Evolutionary conservation across 2,113 vertebrate genomes (phyloP).

Genomic region (Notarius quadriscutis): DNA sequence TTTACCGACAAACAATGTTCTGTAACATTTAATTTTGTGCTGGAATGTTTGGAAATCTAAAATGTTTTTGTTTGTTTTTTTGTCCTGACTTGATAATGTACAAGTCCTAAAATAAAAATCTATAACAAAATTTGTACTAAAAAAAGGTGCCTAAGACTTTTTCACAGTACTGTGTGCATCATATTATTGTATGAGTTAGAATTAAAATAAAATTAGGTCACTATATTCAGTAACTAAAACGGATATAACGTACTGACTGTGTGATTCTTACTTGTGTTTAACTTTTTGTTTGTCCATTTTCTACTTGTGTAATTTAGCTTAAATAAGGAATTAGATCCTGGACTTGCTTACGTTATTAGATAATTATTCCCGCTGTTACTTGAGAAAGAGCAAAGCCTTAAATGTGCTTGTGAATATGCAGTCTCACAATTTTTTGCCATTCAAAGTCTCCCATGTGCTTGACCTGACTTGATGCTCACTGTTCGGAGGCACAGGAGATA

Average conservation of each 20-base stretch:
- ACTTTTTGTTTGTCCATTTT: background rate
- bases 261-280: background rate
- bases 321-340: background rate
- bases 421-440: slow-evolving; percentile 56
- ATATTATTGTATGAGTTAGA: too few species aligned
- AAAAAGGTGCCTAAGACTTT: too few species aligned
- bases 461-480: slow-evolving; percentile 61
- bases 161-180: too few species aligned
- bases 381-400: background rate
- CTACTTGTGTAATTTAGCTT: background rate
- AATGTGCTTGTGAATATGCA: background rate
- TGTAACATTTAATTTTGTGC: too few species aligned
- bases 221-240: background rate
- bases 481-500: slow-evolving; percentile 62
- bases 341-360: background rate
- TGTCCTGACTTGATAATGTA: too few species aligned
- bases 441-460: slow-evolving; percentile 55
- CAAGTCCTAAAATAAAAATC: too few species aligned
- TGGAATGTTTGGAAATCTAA: too few species aligned
- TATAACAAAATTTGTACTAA: too few species aligned
- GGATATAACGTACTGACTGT: background rate
- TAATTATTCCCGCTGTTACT: background rate
- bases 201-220: too few species aligned
- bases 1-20: too few species aligned
- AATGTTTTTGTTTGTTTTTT: too few species aligned